phyloP scores from a whole-genome alignment of 1,140 invertebrate species.

The Pygmarrhopalites habei region DNA sequence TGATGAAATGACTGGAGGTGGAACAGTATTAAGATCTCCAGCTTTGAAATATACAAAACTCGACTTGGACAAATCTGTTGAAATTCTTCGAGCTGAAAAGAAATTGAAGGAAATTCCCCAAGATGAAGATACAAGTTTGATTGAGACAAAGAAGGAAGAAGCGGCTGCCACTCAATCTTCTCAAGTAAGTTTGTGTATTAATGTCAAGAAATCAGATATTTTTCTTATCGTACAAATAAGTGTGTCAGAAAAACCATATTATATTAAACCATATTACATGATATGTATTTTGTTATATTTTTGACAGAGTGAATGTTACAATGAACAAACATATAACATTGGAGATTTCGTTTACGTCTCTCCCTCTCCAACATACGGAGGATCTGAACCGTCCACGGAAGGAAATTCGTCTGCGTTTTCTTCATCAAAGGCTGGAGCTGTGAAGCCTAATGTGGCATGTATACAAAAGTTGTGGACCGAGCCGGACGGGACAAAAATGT shows the following conservation, averaged over 20 bases:
- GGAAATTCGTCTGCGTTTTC: conserved; percentile 18
- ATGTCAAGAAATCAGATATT: not conserved
- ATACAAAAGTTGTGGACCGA: conserved; percentile 84
- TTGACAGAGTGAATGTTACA: conserved; percentile 48
- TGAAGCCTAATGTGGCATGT: conserved; percentile 70
- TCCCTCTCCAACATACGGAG: conserved; percentile 46
- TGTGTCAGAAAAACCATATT: no score
- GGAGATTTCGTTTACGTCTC: conserved; percentile 89
- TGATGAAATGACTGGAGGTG: conserved; percentile 63
- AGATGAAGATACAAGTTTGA: conserved; percentile 59
- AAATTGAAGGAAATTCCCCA: conserved; percentile 60
- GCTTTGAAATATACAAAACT: conserved; percentile 72
- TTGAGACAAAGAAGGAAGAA: conserved; percentile 42
- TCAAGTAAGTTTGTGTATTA: conserved; percentile 20
- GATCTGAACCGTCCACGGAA: conserved; percentile 13
- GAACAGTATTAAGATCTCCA: conserved; percentile 74
- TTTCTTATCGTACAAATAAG: no score
- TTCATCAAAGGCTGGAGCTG: conserved; percentile 58
- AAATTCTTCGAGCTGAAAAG: conserved; percentile 68
- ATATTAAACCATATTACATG: no score
- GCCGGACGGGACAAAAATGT: conserved; percentile 70
- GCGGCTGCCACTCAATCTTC: conserved; percentile 23
- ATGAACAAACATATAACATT: conserved; percentile 65
- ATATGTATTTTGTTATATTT: not conserved
- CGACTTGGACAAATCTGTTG: conserved; percentile 64